These are phyloP conservation scores for Batillaria attramentaria DNA, from an alignment of 1,140 invertebrate genomes.

Conservation along the genomic window DNA sequence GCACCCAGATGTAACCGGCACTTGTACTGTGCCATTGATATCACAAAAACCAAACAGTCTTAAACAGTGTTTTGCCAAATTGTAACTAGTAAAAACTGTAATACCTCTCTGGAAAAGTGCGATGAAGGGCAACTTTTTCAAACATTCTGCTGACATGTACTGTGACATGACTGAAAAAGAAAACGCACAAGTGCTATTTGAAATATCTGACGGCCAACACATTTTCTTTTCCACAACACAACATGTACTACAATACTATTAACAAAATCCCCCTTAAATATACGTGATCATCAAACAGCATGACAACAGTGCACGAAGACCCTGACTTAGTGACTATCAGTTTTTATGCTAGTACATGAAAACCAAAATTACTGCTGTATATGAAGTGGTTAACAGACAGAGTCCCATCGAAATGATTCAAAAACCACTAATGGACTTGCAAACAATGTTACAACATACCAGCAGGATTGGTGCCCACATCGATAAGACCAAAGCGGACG, in stretches of 20 bases:
- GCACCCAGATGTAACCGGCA: too few species aligned
- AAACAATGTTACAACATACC: neutral
- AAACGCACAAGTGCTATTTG: neutral
- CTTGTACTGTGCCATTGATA: too few species aligned
- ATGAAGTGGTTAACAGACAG: too few species aligned
- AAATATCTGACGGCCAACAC: neutral
- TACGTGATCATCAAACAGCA: neutral
- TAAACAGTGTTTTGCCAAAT: too few species aligned
- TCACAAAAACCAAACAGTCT: too few species aligned
- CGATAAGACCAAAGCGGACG: neutral
- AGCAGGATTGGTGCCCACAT: neutral
- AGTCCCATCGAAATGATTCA: too few species aligned
- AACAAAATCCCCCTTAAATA: neutral
- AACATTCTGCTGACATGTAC: conserved; percentile 1
- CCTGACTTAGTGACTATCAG: too few species aligned
- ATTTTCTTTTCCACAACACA: neutral
- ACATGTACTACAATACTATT: neutral
- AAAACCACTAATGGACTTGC: too few species aligned
- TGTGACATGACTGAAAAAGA: conserved; percentile 13
- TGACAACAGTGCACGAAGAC: neutral
- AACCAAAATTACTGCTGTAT: neutral
- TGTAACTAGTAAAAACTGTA: neutral
- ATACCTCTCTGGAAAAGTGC: conserved; percentile 16
- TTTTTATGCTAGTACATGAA: neutral
- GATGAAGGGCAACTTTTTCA: conserved; percentile 18